Conservation (phyloP, 2,113 vertebrate species). For the Caloenas nicobarica region DNA sequence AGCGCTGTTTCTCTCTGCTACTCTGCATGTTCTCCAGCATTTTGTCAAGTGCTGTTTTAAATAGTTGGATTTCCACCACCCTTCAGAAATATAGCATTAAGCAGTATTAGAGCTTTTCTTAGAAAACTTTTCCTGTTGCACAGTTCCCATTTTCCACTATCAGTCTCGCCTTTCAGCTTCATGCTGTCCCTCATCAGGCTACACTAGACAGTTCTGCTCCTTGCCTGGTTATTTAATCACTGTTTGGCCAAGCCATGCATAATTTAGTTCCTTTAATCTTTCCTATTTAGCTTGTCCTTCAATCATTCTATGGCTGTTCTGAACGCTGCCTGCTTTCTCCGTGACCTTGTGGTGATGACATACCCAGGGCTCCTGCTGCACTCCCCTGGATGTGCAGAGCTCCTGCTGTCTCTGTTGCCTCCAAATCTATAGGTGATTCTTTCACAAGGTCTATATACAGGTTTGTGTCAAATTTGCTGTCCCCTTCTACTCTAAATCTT, state of each 20-base stretch:
- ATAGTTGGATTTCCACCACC: not conserved
- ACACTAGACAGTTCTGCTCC: not conserved
- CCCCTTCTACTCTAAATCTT: not conserved
- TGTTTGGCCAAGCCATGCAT: not conserved
- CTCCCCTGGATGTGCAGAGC: too few species aligned
- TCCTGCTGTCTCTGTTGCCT: not conserved
- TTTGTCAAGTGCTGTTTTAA: not conserved
- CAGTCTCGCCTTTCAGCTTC: not conserved
- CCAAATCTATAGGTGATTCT: not conserved
- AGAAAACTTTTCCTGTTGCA: not conserved
- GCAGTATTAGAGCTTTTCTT: not conserved
- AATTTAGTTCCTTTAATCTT: conserved; percentile 15
- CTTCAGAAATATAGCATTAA: not conserved
- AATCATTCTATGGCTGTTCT: not conserved
- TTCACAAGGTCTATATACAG: fast-evolving
- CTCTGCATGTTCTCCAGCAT: not conserved
- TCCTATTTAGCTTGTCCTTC: not conserved
- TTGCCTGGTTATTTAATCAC: not conserved
- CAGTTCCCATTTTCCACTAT: not conserved
- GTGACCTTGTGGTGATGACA: not conserved
- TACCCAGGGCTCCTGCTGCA: not conserved
- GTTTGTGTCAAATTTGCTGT: not conserved
- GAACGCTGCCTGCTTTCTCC: not conserved
- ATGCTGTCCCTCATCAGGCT: not conserved
- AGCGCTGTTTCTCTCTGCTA: not conserved